Evolutionary conservation across 2,797 vertebrate species (phyloP).

Genomic region (Lepidocolaptes lacrymiger): DNA sequence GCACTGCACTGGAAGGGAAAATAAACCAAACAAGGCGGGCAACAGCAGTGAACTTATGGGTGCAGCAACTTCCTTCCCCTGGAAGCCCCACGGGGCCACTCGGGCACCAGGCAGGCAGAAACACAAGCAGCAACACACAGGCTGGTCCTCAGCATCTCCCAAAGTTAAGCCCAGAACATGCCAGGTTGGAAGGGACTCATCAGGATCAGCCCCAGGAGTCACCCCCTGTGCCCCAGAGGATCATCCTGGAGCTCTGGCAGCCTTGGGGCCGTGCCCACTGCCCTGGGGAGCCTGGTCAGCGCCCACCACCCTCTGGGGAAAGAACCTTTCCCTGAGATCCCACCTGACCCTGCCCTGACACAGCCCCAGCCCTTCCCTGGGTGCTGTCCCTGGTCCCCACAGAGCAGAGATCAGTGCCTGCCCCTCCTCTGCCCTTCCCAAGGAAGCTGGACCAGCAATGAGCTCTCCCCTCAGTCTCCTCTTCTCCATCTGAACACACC

Average conservation of each 20-base stretch:
- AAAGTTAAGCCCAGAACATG: not conserved
- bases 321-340: not conserved
- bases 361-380: not conserved
- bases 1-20: rapidly evolving
- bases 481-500: not conserved
- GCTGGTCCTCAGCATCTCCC: not conserved
- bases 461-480: not conserved
- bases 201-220: not conserved
- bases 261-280: not conserved
- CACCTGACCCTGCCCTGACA: not conserved
- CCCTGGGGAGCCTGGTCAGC: not conserved
- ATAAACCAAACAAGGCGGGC: rapidly evolving
- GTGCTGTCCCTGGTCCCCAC: no score
- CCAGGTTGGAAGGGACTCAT: not conserved
- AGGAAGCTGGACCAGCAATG: not conserved
- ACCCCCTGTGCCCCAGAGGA: not conserved
- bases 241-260: not conserved
- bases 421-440: not conserved
- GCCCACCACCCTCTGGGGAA: not conserved
- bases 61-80: rapidly evolving
- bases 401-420: not conserved
- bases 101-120: not conserved
- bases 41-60: rapidly evolving
- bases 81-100: not conserved
- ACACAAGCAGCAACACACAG: rapidly evolving